phyloP scores from a whole-genome alignment of 2,888 invertebrate species.

The Nomada ferruginata region DNA sequence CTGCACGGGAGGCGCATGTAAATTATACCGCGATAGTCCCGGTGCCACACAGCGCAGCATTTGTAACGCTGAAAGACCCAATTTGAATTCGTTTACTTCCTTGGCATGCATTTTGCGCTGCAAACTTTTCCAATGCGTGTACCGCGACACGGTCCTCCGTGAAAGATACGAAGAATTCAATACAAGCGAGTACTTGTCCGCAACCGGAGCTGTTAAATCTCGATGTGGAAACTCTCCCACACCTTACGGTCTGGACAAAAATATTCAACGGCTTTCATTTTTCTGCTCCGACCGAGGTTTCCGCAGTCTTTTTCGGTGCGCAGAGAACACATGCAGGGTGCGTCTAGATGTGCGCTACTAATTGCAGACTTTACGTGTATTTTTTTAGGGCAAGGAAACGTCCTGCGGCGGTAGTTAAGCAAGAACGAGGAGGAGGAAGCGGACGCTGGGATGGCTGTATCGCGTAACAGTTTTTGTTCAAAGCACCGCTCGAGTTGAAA shows the following conservation, averaged over 20 bases:
- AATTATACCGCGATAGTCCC: conserved; percentile 7
- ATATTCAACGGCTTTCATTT: conserved; percentile 30
- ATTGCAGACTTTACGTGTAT: conserved; percentile 47
- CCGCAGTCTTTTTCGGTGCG: not conserved
- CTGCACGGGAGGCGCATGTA: not conserved
- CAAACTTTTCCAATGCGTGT: too few relatives aligned
- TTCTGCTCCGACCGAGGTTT: not conserved
- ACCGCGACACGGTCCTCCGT: too few relatives aligned
- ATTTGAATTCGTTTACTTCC: not conserved
- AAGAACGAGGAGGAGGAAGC: not conserved
- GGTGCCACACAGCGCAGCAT: conserved; percentile 5
- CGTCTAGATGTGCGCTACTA: conserved; percentile 22
- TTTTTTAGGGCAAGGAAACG: conserved; percentile 52
- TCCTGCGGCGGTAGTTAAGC: conserved; percentile 20
- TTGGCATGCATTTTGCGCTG: too few relatives aligned
- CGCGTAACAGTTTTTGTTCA: conserved; percentile 22
- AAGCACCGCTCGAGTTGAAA: conserved; percentile 14
- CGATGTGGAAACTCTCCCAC: not conserved
- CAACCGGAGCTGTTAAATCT: not conserved
- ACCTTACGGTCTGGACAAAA: not conserved
- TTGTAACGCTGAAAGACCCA: conserved; percentile 3
- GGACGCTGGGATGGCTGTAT: not conserved
- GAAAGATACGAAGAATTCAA: too few relatives aligned
- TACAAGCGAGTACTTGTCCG: too few relatives aligned
- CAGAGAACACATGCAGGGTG: not conserved